Conservation (phyloP, 2,797 vertebrate species). For the Podargus strigoides region DNA sequence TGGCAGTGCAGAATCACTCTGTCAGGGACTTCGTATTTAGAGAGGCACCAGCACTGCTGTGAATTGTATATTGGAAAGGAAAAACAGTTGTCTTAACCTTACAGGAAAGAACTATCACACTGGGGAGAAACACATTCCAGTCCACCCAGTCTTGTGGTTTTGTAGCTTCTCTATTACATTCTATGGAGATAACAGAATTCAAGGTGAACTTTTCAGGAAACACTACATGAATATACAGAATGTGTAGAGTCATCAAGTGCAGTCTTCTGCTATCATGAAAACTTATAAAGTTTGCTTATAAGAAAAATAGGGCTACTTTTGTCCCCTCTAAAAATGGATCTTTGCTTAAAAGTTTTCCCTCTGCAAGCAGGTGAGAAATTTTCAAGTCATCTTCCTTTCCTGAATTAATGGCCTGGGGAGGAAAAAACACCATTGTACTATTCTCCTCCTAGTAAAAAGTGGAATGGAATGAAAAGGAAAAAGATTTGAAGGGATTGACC, state of each 20-base stretch:
- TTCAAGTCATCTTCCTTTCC: not conserved
- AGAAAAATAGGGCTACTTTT: not conserved
- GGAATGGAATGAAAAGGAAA: too few relatives aligned
- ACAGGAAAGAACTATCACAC: fast-evolving
- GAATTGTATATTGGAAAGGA: not conserved
- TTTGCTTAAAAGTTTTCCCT: not conserved
- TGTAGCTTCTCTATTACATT: fast-evolving
- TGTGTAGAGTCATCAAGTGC: not conserved
- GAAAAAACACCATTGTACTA: too few relatives aligned
- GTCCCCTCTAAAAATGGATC: not conserved
- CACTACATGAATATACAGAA: not conserved
- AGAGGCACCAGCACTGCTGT: not conserved
- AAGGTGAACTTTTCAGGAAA: not conserved
- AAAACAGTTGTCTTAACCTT: not conserved
- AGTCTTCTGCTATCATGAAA: not conserved
- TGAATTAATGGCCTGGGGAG: not conserved
- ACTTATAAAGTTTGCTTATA: not conserved
- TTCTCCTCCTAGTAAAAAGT: too few relatives aligned
- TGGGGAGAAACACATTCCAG: not conserved
- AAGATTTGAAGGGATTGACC: too few relatives aligned
- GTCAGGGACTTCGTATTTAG: not conserved
- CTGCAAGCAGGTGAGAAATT: not conserved
- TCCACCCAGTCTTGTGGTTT: not conserved
- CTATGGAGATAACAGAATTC: too few relatives aligned
- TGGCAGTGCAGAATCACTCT: not conserved